A percentile compares a stretch with the other conserved stretches of the same genome.
Evolutionary conservation across 2,113 vertebrate genomes (phyloP).

Genomic region (Psittacula cyanocephala): DNA sequence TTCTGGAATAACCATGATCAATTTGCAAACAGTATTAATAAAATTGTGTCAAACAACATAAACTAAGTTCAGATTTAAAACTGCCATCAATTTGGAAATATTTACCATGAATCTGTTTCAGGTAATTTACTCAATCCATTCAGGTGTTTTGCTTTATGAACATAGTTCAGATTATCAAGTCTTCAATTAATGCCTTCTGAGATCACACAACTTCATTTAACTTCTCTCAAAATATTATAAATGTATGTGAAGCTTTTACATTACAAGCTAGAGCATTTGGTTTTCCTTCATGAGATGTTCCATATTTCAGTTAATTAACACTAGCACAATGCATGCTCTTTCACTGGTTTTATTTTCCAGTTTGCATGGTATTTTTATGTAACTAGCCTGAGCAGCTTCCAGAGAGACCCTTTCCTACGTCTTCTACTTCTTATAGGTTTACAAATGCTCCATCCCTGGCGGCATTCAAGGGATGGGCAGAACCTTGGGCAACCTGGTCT

Average conservation of each 20-base stretch:
- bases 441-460: background rate
- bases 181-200: background rate
- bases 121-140: background rate
- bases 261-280: background rate
- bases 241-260: background rate
- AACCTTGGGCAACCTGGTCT: background rate
- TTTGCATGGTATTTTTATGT: background rate
- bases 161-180: background rate
- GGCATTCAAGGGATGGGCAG: background rate
- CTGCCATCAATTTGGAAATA: background rate
- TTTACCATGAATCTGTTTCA: background rate
- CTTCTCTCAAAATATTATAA: background rate
- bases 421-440: background rate
- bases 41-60: background rate
- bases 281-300: background rate
- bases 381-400: background rate
- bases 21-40: background rate
- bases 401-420: background rate
- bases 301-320: slow-evolving; percentile 16
- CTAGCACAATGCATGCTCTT: background rate
- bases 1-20: background rate
- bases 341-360: background rate
- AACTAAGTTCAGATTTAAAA: background rate
- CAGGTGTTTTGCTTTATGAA: background rate
- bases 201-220: background rate